These are phyloP conservation scores for Phylloscopus whistleri DNA, from an alignment of 2,113 vertebrate genomes.

Conservation along the genomic window DNA sequence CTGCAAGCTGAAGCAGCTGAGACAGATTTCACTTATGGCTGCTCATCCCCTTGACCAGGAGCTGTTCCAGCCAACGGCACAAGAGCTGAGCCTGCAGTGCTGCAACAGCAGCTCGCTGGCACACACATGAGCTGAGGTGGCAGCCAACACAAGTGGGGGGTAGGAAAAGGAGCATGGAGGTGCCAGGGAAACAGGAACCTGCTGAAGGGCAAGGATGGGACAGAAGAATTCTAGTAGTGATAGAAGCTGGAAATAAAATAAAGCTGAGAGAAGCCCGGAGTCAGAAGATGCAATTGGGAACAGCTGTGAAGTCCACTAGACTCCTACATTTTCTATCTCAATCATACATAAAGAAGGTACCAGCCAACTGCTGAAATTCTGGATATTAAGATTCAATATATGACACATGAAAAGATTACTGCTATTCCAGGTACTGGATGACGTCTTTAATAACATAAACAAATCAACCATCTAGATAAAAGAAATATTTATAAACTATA, in stretches of 20 bases:
- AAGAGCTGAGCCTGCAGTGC: fast-evolving
- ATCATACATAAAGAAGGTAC: background rate
- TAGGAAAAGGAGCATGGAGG: background rate
- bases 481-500: background rate
- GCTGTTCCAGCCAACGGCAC: fast-evolving
- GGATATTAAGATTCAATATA: background rate
- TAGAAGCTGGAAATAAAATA: background rate
- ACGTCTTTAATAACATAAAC: background rate
- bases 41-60: background rate
- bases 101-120: fast-evolving
- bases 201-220: background rate
- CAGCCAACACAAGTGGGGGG: background rate
- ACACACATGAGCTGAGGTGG: background rate
- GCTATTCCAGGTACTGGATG: background rate
- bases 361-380: background rate
- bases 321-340: background rate
- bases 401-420: background rate
- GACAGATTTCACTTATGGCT: background rate
- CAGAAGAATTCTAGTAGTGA: background rate
- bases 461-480: background rate
- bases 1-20: background rate
- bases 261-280: background rate
- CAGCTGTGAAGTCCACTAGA: background rate
- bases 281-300: background rate
- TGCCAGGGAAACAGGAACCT: background rate